Conservation (phyloP, 2,888 invertebrate genomes). For the Cenopis cana region DNA sequence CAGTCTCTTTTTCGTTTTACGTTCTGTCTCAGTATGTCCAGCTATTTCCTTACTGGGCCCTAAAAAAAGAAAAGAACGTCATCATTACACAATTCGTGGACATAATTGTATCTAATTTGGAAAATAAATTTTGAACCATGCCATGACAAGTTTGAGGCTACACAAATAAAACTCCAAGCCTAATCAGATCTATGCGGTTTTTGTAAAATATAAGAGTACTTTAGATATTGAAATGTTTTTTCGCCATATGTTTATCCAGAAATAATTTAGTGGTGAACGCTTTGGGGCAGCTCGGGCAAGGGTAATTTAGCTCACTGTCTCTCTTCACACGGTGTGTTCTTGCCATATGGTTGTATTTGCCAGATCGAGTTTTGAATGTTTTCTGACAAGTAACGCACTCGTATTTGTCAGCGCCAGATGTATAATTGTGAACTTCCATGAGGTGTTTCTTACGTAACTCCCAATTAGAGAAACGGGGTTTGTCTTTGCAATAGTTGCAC, state of each 20-base stretch:
- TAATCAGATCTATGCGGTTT: conserved; percentile 4
- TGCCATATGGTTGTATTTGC: conserved; percentile 79
- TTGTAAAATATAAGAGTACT: background rate
- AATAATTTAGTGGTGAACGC: conserved; percentile 83
- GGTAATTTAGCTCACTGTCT: conserved; percentile 74
- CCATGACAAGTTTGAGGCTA: conserved; percentile 37
- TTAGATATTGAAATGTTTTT: conserved; percentile 79
- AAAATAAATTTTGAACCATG: conserved; percentile 44
- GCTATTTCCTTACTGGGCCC: conserved; percentile 74
- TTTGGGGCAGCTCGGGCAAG: conserved; percentile 80
- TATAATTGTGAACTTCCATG: conserved; percentile 76
- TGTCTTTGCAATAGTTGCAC: conserved; percentile 76
- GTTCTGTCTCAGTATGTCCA: conserved; percentile 69
- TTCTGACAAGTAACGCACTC: conserved; percentile 77
- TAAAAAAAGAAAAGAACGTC: conserved; percentile 80
- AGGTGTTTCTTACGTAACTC: conserved; percentile 75
- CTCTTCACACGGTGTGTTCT: conserved; percentile 76
- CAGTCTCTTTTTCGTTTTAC: conserved; percentile 79
- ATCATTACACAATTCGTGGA: conserved; percentile 71
- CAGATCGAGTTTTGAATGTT: conserved; percentile 76
- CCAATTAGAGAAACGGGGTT: conserved; percentile 78
- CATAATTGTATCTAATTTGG: conserved; percentile 50
- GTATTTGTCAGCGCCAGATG: conserved; percentile 74
- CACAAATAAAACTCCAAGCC: conserved; percentile 27
- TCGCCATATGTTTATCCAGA: conserved; percentile 82